Conservation (phyloP, 2,888 invertebrate genomes). For the Chaetogeoica ovagalla region DNA sequence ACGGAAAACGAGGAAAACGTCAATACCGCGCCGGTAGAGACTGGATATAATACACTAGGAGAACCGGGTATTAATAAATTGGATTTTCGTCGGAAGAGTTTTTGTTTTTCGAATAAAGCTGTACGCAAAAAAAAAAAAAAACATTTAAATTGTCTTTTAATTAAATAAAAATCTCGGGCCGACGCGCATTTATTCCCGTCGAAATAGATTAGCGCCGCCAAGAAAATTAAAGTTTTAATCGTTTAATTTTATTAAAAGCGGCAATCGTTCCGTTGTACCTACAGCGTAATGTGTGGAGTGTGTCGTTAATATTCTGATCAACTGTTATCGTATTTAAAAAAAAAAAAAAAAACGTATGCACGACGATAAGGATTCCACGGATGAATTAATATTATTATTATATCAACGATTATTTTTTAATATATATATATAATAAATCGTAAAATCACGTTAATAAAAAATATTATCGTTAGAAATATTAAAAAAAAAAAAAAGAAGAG, state of each 20-base stretch:
- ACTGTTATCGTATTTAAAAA: not conserved
- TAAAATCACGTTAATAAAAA: too few relatives aligned
- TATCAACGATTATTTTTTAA: too few relatives aligned
- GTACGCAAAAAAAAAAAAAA: not conserved
- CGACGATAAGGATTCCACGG: not conserved
- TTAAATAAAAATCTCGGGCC: conserved; percentile 33
- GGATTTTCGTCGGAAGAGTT: conserved; percentile 31
- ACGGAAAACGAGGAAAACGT: conserved; percentile 45
- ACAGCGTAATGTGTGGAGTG: not conserved
- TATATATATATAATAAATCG: too few relatives aligned
- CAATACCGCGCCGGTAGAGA: conserved; percentile 29
- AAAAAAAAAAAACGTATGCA: not conserved
- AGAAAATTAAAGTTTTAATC: conserved; percentile 30
- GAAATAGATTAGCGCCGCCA: conserved; percentile 24
- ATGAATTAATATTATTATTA: not conserved
- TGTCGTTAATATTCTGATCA: not conserved
- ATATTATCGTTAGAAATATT: too few relatives aligned
- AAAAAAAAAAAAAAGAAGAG: too few relatives aligned
- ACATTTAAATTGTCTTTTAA: conserved; percentile 43
- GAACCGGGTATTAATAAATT: conserved; percentile 43
- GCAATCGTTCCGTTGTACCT: not conserved
- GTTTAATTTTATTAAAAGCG: conserved; percentile 23
- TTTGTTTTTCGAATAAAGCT: conserved; percentile 12
- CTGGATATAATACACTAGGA: not conserved
- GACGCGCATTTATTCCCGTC: conserved; percentile 36